Conservation (phyloP, 2,797 vertebrate species). For the Microchirus variegatus region DNA sequence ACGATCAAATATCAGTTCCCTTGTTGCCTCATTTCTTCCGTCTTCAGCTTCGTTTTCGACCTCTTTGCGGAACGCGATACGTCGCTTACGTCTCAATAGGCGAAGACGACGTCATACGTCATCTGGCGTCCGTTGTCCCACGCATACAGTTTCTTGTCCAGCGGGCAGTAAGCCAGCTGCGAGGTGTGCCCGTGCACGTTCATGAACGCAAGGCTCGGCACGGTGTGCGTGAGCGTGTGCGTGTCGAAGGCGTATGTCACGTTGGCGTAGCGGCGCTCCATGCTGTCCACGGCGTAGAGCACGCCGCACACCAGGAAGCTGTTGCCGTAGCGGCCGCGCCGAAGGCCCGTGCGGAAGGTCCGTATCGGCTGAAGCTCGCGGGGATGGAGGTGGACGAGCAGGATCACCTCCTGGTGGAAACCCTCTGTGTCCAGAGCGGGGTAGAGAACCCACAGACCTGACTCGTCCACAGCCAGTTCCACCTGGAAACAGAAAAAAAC, state of each 20-base stretch:
- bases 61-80: background rate
- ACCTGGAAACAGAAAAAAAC: conserved; percentile 73
- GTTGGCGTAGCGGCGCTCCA: conserved; percentile 86
- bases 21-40: too few species aligned
- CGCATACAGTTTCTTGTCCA: conserved; percentile 91
- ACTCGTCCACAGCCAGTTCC: conserved; percentile 93
- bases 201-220: conserved; percentile 89
- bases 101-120: conserved; percentile 91
- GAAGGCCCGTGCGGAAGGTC: conserved; percentile 90
- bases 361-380: conserved; percentile 88
- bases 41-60: background rate
- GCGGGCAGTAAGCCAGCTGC: conserved; percentile 92
- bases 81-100: conserved; percentile 86
- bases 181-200: conserved; percentile 89
- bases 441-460: conserved; percentile 93
- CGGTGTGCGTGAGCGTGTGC: conserved; percentile 94
- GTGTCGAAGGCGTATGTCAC: conserved; percentile 96
- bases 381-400: conserved; percentile 88
- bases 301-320: conserved; percentile 95
- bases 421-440: conserved; percentile 91
- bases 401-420: conserved; percentile 91
- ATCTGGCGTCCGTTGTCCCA: conserved; percentile 96
- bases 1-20: too few species aligned
- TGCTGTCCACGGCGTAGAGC: conserved; percentile 90
- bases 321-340: conserved; percentile 89